Conservation (phyloP, 1,140 invertebrate genomes). For the Spodoptera litura region DNA sequence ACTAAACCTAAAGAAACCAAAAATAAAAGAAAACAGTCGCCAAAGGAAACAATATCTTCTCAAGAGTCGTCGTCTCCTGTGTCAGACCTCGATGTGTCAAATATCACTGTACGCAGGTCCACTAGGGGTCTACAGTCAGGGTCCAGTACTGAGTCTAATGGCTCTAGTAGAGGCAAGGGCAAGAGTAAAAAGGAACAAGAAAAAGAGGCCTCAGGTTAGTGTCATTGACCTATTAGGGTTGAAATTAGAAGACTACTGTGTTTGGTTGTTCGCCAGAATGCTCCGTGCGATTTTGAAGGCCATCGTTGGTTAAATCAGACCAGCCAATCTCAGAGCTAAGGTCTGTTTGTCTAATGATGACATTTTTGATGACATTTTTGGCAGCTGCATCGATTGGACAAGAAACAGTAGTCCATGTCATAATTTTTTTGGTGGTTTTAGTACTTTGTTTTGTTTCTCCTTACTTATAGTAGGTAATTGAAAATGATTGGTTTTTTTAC, state of each 20-base stretch:
- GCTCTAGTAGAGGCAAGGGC: conserved; percentile 53
- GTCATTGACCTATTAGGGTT: background rate
- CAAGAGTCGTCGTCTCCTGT: conserved; percentile 39
- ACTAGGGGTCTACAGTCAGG: conserved; percentile 54
- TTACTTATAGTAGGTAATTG: too few species aligned
- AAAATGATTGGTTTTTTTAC: too few species aligned
- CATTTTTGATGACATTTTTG: too few species aligned
- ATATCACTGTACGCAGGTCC: conserved; percentile 64
- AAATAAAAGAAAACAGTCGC: background rate
- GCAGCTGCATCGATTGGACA: too few species aligned
- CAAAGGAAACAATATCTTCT: background rate
- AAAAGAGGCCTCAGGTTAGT: conserved; percentile 52
- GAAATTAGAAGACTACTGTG: background rate
- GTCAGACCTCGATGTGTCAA: conserved; percentile 58
- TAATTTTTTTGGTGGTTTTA: too few species aligned
- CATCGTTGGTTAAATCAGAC: too few species aligned
- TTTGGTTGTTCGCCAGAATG: too few species aligned
- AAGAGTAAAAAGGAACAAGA: conserved; percentile 45
- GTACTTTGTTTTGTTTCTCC: too few species aligned
- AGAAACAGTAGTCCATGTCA: too few species aligned
- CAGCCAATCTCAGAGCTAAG: too few species aligned
- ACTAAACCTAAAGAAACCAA: background rate
- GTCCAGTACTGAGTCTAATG: conserved; percentile 63
- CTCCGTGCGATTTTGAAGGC: too few species aligned
- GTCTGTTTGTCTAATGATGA: too few species aligned